phyloP scores from a whole-genome alignment of 1,140 invertebrate genomes.

The Zaprionus nigranus region DNA sequence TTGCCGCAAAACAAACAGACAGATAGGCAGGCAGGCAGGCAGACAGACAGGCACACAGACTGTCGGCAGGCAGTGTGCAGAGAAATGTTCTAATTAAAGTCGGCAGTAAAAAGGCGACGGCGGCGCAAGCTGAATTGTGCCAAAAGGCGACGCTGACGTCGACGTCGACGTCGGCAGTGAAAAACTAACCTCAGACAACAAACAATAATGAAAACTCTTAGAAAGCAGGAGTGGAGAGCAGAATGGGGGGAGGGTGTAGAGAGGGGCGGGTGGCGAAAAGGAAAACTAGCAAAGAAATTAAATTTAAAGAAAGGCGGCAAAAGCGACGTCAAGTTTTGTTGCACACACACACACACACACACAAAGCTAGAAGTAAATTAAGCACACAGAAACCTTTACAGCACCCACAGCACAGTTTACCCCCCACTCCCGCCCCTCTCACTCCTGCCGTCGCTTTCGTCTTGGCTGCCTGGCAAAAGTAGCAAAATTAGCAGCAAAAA shows the following conservation, averaged over 20 bases:
- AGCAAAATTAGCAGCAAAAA: slow-evolving; percentile 69
- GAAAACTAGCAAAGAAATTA: slow-evolving; percentile 81
- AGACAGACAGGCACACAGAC: slow-evolving; percentile 29
- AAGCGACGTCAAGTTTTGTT: slow-evolving; percentile 42
- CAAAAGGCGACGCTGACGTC: slow-evolving; percentile 63
- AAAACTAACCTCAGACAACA: slow-evolving; percentile 82
- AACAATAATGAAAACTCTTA: slow-evolving; percentile 83
- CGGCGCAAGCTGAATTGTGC: slow-evolving; percentile 65
- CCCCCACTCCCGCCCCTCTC: too few species aligned
- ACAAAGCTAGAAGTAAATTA: slow-evolving; percentile 55
- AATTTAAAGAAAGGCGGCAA: slow-evolving; percentile 69
- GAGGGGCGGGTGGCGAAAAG: neutral
- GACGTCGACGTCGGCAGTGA: slow-evolving; percentile 66
- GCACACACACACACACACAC: slow-evolving; percentile 2
- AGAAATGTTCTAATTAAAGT: slow-evolving; percentile 81
- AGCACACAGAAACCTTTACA: slow-evolving; percentile 29
- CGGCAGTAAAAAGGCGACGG: slow-evolving; percentile 69
- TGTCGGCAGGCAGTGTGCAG: slow-evolving; percentile 57
- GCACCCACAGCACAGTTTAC: neutral
- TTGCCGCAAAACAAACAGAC: slow-evolving; percentile 55
- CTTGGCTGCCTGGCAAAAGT: slow-evolving; percentile 42
- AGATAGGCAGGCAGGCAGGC: slow-evolving; percentile 1
- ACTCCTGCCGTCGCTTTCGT: slow-evolving; percentile 13
- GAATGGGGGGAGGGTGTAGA: too few species aligned
- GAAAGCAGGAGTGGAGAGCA: slow-evolving; percentile 27